phyloP scores from a whole-genome alignment of 2,113 vertebrate genomes.

The Erinaceus europaeus region DNA sequence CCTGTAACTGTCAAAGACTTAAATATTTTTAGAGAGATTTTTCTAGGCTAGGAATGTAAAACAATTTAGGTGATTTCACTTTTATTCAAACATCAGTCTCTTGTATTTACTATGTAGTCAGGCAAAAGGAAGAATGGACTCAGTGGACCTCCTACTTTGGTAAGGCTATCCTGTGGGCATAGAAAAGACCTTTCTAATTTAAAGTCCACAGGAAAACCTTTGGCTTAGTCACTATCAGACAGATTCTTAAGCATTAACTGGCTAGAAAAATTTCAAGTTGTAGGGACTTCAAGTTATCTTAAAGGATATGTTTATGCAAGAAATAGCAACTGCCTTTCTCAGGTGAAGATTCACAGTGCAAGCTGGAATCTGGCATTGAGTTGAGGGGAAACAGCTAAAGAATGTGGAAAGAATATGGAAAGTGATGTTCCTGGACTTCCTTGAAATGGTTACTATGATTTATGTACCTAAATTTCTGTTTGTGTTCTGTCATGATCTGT shows the following conservation, averaged over 20 bases:
- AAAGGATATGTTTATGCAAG: conserved; percentile 57
- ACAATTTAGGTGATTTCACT: conserved; percentile 43
- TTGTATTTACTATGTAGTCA: conserved; percentile 51
- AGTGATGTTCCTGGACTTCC: conserved; percentile 23
- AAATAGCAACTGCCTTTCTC: conserved; percentile 47
- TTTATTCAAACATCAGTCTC: conserved; percentile 50
- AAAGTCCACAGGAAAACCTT: conserved; percentile 37
- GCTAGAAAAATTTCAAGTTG: conserved; percentile 69
- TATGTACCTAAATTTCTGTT: conserved; percentile 47
- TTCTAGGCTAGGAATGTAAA: conserved; percentile 48
- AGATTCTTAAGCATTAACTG: conserved; percentile 64
- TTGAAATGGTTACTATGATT: conserved; percentile 57
- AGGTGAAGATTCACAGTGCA: conserved; percentile 46
- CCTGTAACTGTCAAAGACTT: conserved; percentile 63
- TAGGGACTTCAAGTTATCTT: conserved; percentile 61
- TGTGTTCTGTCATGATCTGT: conserved; percentile 15
- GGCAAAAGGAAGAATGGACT: neutral
- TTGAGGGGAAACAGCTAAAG: conserved; percentile 53
- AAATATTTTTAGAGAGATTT: conserved; percentile 52
- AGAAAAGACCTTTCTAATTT: conserved; percentile 36
- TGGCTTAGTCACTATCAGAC: conserved; percentile 43
- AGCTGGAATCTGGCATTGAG: conserved; percentile 51
- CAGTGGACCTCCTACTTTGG: neutral
- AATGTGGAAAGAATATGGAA: neutral
- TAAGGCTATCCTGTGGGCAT: conserved; percentile 7